Evolutionary conservation across 2,113 vertebrate genomes (phyloP).

Genomic region (Leiothrix lutea): DNA sequence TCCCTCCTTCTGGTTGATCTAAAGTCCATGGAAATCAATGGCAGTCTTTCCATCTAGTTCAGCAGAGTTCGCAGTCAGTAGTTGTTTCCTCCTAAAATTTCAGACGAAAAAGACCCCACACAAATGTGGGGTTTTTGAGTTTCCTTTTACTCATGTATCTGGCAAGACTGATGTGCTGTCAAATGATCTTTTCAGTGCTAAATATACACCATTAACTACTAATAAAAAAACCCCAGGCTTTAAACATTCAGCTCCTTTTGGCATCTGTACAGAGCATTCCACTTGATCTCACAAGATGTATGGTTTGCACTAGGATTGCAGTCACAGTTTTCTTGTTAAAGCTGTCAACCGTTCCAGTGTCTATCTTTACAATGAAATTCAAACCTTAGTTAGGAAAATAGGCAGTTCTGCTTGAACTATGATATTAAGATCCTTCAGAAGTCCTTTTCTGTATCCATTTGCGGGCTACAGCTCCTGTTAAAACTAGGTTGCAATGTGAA

Average conservation of each 20-base stretch:
- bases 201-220: conserved; percentile 61
- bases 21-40: conserved; percentile 45
- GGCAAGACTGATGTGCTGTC: conserved; percentile 49
- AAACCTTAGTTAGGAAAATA: conserved; percentile 48
- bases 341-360: conserved; percentile 36
- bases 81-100: conserved; percentile 40
- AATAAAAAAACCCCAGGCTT: conserved; percentile 45
- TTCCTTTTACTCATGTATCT: conserved; percentile 31
- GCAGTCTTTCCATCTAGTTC: conserved; percentile 24
- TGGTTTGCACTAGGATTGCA: conserved; percentile 57
- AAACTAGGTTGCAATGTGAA: neutral
- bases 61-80: neutral
- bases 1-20: conserved; percentile 36
- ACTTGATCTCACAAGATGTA: conserved; percentile 60
- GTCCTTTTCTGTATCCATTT: neutral
- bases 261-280: conserved; percentile 60
- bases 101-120: conserved; percentile 1
- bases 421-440: conserved; percentile 2
- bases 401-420: conserved; percentile 27
- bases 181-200: conserved; percentile 55
- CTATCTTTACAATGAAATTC: conserved; percentile 62
- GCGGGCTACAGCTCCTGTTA: neutral
- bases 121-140: neutral
- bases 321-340: conserved; percentile 64
- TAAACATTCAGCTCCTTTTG: conserved; percentile 51